Evolutionary conservation across 1,140 invertebrate species (phyloP).

Genomic region (Schmidtea mediterranea): DNA sequence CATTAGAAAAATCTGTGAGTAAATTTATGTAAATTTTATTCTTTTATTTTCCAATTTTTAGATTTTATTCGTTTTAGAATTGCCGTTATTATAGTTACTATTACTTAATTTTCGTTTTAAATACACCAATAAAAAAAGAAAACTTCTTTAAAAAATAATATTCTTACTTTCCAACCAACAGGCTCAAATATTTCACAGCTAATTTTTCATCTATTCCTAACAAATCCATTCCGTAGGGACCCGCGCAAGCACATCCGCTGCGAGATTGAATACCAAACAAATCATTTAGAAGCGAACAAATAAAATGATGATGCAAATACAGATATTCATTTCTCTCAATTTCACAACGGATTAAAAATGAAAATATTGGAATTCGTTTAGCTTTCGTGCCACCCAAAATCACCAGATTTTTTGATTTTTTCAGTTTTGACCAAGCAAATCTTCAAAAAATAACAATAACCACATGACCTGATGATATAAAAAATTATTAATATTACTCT

Average conservation of each 20-base stretch:
- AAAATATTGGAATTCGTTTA: constrained; percentile 49
- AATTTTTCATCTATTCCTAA: constrained; percentile 1
- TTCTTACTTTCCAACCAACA: too few species aligned
- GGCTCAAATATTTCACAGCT: too few species aligned
- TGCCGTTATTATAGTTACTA: too few species aligned
- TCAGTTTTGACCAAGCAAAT: neutral
- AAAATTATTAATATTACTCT: neutral
- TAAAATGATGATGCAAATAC: constrained; percentile 65
- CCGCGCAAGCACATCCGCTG: constrained; percentile 53
- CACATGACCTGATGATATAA: too few species aligned
- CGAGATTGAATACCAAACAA: constrained; percentile 65
- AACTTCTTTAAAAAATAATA: too few species aligned
- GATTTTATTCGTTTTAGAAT: too few species aligned
- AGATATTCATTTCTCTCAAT: constrained; percentile 12
- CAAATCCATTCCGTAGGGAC: constrained; percentile 38
- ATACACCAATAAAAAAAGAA: too few species aligned
- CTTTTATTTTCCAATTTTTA: too few species aligned
- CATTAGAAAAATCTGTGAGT: too few species aligned
- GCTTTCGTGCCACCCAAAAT: constrained; percentile 41
- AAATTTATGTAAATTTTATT: too few species aligned
- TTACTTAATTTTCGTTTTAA: too few species aligned
- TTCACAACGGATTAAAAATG: constrained; percentile 47
- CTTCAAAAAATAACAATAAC: too few species aligned
- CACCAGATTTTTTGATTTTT: constrained; percentile 37
- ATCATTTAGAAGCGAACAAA: constrained; percentile 58